phyloP scores from a whole-genome alignment of 2,888 invertebrate species.

The Kryphioiulus occultus region DNA sequence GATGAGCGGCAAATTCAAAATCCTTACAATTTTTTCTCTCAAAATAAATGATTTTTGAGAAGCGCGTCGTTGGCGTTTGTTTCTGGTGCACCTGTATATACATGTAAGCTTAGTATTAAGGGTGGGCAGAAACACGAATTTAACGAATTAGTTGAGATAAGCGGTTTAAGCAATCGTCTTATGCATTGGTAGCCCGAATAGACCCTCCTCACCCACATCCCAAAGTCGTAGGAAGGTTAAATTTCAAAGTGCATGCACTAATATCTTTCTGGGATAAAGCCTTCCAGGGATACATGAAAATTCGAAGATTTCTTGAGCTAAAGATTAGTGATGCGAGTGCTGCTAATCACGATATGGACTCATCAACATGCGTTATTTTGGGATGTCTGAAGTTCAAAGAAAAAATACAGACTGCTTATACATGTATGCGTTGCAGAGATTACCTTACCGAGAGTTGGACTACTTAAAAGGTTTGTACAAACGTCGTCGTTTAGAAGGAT shows the following conservation, averaged over 20 bases:
- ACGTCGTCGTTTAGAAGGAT: too few species aligned
- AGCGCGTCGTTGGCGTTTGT: too few species aligned
- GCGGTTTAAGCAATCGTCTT: neutral
- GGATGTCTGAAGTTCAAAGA: neutral
- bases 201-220: neutral
- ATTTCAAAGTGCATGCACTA: neutral
- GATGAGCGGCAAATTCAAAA: too few species aligned
- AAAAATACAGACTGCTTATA: too few species aligned
- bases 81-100: too few species aligned
- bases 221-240: neutral
- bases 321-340: neutral
- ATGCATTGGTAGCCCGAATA: slow-evolving; percentile 17
- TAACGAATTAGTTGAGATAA: neutral
- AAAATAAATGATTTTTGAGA: neutral
- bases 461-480: too few species aligned
- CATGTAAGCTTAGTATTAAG: neutral
- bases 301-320: neutral
- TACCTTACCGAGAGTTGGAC: too few species aligned
- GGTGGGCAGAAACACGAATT: neutral
- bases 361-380: neutral
- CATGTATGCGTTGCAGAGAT: too few species aligned
- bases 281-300: neutral
- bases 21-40: too few species aligned
- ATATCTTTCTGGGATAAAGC: neutral
- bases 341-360: slow-evolving; percentile 1